Percentiles rank a stretch among this genome's conserved stretches.
phyloP scores from a whole-genome alignment of 1,140 invertebrate species.

The Harpegnathos saltator region DNA sequence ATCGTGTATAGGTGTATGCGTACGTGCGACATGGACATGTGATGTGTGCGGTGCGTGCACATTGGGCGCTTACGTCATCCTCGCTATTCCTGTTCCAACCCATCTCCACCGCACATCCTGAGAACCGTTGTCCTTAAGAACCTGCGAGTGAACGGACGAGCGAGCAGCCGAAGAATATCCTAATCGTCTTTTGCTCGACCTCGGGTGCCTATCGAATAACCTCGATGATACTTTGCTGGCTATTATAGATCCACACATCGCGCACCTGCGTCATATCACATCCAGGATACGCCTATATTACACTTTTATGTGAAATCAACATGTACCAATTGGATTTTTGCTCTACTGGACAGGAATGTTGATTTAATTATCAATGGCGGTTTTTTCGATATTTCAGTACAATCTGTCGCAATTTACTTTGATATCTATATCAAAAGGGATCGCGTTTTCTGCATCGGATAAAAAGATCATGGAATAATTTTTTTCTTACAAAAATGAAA shows the following conservation, averaged over 20 bases:
- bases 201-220: not conserved
- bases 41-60: conserved; percentile 35
- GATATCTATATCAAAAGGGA: too few relatives aligned
- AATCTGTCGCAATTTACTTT: too few relatives aligned
- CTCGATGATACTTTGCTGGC: conserved; percentile 17
- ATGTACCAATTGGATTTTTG: too few relatives aligned
- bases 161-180: not conserved
- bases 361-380: too few relatives aligned
- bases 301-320: conserved; percentile 11
- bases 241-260: conserved; percentile 13
- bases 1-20: conserved; percentile 1
- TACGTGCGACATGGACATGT: not conserved
- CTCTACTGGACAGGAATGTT: too few relatives aligned
- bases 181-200: conserved; percentile 37
- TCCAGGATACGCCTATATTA: not conserved
- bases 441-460: too few relatives aligned
- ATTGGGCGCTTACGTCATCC: conserved; percentile 77
- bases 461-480: too few relatives aligned
- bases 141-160: not conserved
- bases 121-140: conserved; percentile 57
- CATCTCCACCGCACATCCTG: conserved; percentile 64
- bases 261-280: not conserved
- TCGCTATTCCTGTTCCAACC: conserved; percentile 76
- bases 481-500: too few relatives aligned
- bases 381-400: too few relatives aligned